phyloP scores from a whole-genome alignment of 2,888 invertebrate genomes.

The Argynnis bischoffii region DNA sequence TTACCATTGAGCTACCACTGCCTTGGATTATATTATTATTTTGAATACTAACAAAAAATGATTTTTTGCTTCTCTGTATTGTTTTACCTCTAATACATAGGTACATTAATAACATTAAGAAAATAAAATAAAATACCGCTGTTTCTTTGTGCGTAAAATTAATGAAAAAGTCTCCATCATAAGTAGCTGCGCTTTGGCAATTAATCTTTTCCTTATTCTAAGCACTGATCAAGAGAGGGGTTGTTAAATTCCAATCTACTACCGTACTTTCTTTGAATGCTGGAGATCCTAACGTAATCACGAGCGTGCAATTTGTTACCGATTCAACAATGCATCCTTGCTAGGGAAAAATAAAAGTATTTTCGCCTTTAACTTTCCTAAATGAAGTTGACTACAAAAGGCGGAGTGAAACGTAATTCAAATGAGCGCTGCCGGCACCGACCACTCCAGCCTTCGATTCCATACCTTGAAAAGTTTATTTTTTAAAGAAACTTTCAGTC shows the following conservation, averaged over 20 bases:
- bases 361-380: constrained; percentile 71
- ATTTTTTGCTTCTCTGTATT: no score
- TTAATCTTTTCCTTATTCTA: constrained; percentile 39
- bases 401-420: constrained; percentile 74
- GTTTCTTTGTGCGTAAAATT: constrained; percentile 24
- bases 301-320: constrained; percentile 77
- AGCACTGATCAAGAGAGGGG: constrained; percentile 48
- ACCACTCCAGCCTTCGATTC: constrained; percentile 73
- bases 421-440: constrained; percentile 66
- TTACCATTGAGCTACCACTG: no score
- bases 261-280: constrained; percentile 48
- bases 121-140: constrained; percentile 1
- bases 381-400: constrained; percentile 82
- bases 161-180: constrained; percentile 28
- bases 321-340: constrained; percentile 80
- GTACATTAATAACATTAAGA: background rate
- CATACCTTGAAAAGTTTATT: constrained; percentile 74
- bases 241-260: constrained; percentile 65
- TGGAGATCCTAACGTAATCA: constrained; percentile 71
- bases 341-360: constrained; percentile 71
- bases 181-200: constrained; percentile 35
- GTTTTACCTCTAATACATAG: no score
- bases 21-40: no score
- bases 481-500: constrained; percentile 71
- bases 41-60: no score